A percentile compares a stretch with the other conserved stretches of the same genome.
Evolutionary conservation across 2,888 invertebrate species (phyloP).

Genomic region (Anarsia innoxiella): DNA sequence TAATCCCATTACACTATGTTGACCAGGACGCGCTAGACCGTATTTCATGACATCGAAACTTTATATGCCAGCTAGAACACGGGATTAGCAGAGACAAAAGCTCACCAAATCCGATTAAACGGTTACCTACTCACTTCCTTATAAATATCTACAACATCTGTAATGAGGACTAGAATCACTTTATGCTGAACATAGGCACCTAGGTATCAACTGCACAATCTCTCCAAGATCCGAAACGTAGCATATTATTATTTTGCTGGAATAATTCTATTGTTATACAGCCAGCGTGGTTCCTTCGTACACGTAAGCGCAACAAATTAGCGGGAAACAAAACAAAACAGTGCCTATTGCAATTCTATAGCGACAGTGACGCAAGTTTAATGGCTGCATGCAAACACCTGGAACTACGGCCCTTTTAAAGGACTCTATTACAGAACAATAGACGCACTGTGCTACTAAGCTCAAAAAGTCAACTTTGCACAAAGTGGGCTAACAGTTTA

Average conservation of each 20-base stretch:
- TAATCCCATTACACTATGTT: conserved; percentile 39
- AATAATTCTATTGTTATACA: conserved; percentile 57
- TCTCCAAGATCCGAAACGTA: too few relatives aligned
- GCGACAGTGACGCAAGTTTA: conserved; percentile 24
- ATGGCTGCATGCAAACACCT: conserved; percentile 26
- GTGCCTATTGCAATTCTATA: conserved; percentile 26
- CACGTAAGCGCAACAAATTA: conserved; percentile 43
- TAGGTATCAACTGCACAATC: too few relatives aligned
- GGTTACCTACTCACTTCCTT: too few relatives aligned
- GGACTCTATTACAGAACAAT: conserved; percentile 11
- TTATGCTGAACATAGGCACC: too few relatives aligned
- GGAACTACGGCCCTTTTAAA: conserved; percentile 20
- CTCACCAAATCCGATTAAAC: too few relatives aligned
- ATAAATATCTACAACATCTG: too few relatives aligned
- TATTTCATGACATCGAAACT: neutral
- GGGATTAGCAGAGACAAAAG: too few relatives aligned
- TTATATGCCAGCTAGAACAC: too few relatives aligned
- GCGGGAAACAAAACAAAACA: conserved; percentile 41
- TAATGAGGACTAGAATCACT: too few relatives aligned
- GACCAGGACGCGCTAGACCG: neutral
- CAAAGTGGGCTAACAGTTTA: conserved; percentile 1
- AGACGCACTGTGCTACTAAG: neutral
- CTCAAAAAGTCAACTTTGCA: conserved; percentile 1
- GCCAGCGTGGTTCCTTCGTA: conserved; percentile 32
- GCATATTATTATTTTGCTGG: conserved; percentile 24